Percentiles rank a stretch among this genome's conserved stretches.
Conservation (phyloP, 2,113 vertebrate genomes). For the Macaca nemestrina region DNA sequence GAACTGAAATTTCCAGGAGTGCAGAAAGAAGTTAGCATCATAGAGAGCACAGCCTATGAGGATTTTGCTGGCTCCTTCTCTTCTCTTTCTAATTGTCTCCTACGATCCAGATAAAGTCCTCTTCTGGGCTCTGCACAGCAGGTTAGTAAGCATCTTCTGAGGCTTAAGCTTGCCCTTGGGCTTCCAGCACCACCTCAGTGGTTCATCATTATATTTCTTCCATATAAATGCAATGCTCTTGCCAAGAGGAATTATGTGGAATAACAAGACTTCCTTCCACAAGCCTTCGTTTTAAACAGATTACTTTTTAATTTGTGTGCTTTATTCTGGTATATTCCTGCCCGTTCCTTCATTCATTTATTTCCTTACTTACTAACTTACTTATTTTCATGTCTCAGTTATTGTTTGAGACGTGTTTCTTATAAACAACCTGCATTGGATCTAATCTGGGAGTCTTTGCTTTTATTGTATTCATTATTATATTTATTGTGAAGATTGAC, state of each 20-base stretch:
- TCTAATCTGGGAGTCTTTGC: background rate
- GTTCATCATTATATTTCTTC: background rate
- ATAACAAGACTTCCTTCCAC: background rate
- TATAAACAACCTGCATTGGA: background rate
- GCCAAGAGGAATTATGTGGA: background rate
- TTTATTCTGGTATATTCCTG: background rate
- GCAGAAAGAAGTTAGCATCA: background rate
- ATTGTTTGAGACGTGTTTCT: background rate
- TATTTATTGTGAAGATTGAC: background rate
- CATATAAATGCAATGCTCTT: background rate
- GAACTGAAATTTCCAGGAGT: background rate
- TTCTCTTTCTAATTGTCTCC: background rate
- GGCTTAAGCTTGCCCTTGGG: background rate
- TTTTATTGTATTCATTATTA: background rate
- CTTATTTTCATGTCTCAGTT: background rate
- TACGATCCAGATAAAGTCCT: background rate
- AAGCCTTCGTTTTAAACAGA: background rate
- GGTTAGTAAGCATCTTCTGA: background rate
- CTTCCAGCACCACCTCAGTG: background rate
- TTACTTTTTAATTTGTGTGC: background rate
- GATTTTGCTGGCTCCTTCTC: background rate
- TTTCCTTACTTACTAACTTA: background rate
- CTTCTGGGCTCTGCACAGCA: background rate
- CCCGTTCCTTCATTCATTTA: background rate
- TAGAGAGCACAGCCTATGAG: fast-evolving